Percentiles rank a stretch among this genome's conserved stretches.
These are phyloP conservation scores for Tolmerus cingulatus DNA, from an alignment of 2,888 invertebrate species.

Conservation along the genomic window DNA sequence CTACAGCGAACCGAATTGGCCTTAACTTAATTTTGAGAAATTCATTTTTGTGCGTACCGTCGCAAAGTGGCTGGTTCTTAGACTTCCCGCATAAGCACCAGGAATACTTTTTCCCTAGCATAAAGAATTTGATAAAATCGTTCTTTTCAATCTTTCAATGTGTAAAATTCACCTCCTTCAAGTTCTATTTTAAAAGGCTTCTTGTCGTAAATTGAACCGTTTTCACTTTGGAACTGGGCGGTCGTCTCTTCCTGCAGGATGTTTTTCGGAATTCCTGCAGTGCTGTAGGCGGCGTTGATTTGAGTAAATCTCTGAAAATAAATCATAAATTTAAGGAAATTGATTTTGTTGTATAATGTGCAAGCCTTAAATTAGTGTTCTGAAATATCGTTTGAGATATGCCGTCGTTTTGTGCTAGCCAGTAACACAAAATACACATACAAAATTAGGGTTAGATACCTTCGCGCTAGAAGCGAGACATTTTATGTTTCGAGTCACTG, in stretches of 20 bases:
- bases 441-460: not conserved
- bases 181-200: conserved; percentile 84
- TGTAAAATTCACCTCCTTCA: conserved; percentile 67
- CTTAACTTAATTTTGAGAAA: conserved; percentile 77
- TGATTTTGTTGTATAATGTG: not conserved
- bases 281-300: not conserved
- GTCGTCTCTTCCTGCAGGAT: conserved; percentile 69
- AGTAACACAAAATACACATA: not conserved
- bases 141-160: not conserved
- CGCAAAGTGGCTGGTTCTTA: conserved; percentile 92
- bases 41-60: conserved; percentile 85
- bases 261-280: conserved; percentile 73
- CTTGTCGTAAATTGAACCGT: conserved; percentile 85
- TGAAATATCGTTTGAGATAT: not conserved
- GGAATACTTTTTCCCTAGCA: conserved; percentile 74
- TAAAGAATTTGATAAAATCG: not conserved
- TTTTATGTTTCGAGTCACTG: not conserved
- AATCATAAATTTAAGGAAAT: not conserved
- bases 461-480: not conserved
- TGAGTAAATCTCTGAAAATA: not conserved
- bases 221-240: conserved; percentile 70
- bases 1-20: conserved; percentile 84
- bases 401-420: not conserved
- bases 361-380: not conserved
- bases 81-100: conserved; percentile 98